Evolutionary conservation across 2,797 vertebrate genomes (phyloP).

Genomic region (Galago senegalensis): DNA sequence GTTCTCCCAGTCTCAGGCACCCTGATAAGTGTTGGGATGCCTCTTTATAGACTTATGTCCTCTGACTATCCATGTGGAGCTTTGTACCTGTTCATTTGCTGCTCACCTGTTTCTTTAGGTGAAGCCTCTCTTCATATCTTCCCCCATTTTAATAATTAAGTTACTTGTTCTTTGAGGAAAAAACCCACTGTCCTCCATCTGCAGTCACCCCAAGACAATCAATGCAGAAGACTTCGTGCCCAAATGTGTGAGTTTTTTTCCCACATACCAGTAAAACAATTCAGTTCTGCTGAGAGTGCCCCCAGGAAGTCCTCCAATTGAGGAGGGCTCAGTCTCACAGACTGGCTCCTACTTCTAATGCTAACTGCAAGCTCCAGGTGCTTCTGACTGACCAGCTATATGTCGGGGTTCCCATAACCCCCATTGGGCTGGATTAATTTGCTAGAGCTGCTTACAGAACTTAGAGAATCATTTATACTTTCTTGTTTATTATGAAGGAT

Average conservation of each 20-base stretch:
- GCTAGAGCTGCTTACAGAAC: not conserved
- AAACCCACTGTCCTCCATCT: not conserved
- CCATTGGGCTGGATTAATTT: too few relatives aligned
- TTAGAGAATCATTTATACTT: not conserved
- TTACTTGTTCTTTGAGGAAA: not conserved
- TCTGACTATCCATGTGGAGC: not conserved
- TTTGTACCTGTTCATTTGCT: not conserved
- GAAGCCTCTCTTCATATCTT: not conserved
- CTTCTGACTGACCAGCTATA: too few relatives aligned
- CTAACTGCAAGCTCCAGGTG: not conserved
- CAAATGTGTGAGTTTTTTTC: not conserved
- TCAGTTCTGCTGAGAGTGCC: not conserved
- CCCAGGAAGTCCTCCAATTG: too few relatives aligned
- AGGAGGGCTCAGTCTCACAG: not conserved
- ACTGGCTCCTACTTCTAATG: not conserved
- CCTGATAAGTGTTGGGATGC: not conserved
- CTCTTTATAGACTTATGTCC: not conserved
- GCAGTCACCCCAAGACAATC: not conserved
- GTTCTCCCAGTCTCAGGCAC: not conserved
- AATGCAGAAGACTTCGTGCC: not conserved
- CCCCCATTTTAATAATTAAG: not conserved
- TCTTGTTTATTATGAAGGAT: not conserved
- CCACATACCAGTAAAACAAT: too few relatives aligned
- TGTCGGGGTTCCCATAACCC: not conserved
- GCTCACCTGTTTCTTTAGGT: not conserved